Conservation (phyloP, 1,140 invertebrate genomes). For the Lutraria rhynchaena region DNA sequence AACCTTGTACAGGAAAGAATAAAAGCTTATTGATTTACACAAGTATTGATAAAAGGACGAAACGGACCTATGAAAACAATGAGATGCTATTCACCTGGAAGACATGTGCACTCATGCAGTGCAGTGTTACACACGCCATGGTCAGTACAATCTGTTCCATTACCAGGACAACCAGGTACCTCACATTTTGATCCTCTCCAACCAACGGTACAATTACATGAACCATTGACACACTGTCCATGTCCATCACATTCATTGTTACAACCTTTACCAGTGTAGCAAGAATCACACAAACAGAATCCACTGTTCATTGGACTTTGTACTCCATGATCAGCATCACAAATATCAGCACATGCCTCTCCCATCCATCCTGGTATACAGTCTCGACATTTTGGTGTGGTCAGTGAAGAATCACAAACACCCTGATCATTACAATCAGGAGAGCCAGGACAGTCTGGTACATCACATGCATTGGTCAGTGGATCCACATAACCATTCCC, state of each 20-base stretch:
- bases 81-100: slow-evolving; percentile 62
- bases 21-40: no score
- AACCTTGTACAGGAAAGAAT: no score
- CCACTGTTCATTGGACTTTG: slow-evolving; percentile 59
- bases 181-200: slow-evolving; percentile 70
- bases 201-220: slow-evolving; percentile 64
- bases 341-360: slow-evolving; percentile 63
- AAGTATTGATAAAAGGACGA: no score
- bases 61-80: no score
- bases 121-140: slow-evolving; percentile 69
- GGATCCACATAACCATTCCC: slow-evolving; percentile 35
- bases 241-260: slow-evolving; percentile 63
- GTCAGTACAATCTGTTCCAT: slow-evolving; percentile 59
- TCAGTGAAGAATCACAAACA: slow-evolving; percentile 56
- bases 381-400: slow-evolving; percentile 61
- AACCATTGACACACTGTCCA: slow-evolving; percentile 50
- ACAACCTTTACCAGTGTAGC: slow-evolving; percentile 65
- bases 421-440: slow-evolving; percentile 67
- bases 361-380: slow-evolving; percentile 69
- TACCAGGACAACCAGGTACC: slow-evolving; percentile 67
- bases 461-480: slow-evolving; percentile 57
- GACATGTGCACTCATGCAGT: slow-evolving; percentile 64
- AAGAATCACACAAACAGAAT: slow-evolving; percentile 61
- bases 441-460: slow-evolving; percentile 67
- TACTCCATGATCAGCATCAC: slow-evolving; percentile 60